A percentile compares a stretch with the other conserved stretches of the same genome.
Evolutionary conservation across 2,797 vertebrate genomes (phyloP).

Genomic region (Macroramphosus scolopax): DNA sequence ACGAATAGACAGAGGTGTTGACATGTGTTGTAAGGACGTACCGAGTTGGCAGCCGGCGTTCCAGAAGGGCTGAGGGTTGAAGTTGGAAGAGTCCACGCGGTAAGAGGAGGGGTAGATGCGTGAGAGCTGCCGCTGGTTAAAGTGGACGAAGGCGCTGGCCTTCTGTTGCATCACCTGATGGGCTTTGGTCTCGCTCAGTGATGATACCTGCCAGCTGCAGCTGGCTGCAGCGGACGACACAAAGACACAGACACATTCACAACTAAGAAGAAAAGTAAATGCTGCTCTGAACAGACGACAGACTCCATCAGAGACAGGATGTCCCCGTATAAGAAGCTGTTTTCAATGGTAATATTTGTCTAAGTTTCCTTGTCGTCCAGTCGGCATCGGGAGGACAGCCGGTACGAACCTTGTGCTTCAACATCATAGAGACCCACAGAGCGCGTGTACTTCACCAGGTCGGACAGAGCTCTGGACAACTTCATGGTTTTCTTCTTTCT

Average conservation of each 20-base stretch:
- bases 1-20: no score
- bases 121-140: conserved; percentile 94
- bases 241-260: background rate
- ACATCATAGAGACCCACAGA: conserved; percentile 92
- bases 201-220: conserved; percentile 95
- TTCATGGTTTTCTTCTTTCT: conserved; percentile 99
- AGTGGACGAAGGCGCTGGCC: conserved; percentile 82
- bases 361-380: no score
- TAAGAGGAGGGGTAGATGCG: conserved; percentile 97
- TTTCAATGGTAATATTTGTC: no score
- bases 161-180: conserved; percentile 96
- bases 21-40: conserved; percentile 52
- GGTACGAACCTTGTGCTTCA: conserved; percentile 82
- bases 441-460: conserved; percentile 94
- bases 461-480: conserved; percentile 92
- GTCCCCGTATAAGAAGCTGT: no score
- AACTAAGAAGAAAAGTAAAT: no score
- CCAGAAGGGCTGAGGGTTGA: conserved; percentile 98
- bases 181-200: conserved; percentile 95
- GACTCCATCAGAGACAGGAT: no score
- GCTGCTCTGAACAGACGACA: no score
- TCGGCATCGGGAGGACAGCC: background rate
- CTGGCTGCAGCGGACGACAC: conserved; percentile 61
- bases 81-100: conserved; percentile 97
- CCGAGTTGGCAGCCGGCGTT: conserved; percentile 94